Base-by-base conservation (phyloP, 2,888 invertebrate species). In the Melinopterus prodromus region DNA sequence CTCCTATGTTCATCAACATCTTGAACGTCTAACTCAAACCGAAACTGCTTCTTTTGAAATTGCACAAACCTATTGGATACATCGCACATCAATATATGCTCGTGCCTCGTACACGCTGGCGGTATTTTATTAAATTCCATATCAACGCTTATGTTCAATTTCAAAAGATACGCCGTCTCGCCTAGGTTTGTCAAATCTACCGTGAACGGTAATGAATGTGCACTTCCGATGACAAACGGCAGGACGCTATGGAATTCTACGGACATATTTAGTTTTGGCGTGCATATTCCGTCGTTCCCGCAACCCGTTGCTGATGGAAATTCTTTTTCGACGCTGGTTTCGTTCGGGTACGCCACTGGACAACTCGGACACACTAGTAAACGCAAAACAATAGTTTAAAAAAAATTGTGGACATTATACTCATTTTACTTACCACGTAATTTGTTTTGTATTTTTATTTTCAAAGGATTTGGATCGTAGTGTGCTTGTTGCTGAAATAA, bases 221-320 rank as follows among this genome's bases (percentile, higher is more conserved):
- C 77, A 0, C 86, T 83, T 0, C 89, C 89, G 71, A 89, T 85
- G 1, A 88, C 81, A 71, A 87, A 85, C 76, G 78, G 77, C 79
- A 82, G 85, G 90, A 91, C 86, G 86, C 76, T 87, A 85, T 80
- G 90, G 81, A 76, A 89, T 76, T 89, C 84, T 16, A 91, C 84
- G 0, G 84, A 85, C 85, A 92, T 86, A 0, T 85, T 85, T 5
- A 93, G 85, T 86, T 90, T 89, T 0, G 92, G 91, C 7, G 87
- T 89, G 84, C 93, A 91, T 77, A 91, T 88, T 70, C 91, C 87
- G 80, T 92, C 92, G 14, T 90, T 88, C 0, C 92, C 92, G 83
- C 93, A 93, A 79, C 91, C 92, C 71, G 90, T 88, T 0, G 91
- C 89, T 71, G 86, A 86, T 0, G 87, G 86, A 37, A 88, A 83